Conservation (phyloP, 2,797 vertebrate species). For the Smutsia gigantea region DNA sequence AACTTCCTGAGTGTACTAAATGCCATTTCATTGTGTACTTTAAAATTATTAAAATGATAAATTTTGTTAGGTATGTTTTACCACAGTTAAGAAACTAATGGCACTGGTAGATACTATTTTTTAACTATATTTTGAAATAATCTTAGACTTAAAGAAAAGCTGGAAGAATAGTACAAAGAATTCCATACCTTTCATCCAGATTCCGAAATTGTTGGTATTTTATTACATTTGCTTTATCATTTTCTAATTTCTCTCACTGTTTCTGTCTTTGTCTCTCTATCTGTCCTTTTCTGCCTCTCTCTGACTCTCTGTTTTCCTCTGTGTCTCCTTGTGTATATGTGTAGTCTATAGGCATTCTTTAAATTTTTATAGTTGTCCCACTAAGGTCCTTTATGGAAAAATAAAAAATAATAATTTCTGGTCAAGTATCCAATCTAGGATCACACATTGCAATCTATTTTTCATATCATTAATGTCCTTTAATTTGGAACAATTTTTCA, state of each 20-base stretch:
- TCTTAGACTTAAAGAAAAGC: neutral
- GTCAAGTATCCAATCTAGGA: neutral
- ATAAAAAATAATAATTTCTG: neutral
- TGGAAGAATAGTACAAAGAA: neutral
- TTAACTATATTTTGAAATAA: slow-evolving; percentile 1
- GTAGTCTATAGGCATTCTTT: neutral
- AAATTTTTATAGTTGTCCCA: neutral
- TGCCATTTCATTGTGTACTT: neutral
- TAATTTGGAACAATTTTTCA: neutral
- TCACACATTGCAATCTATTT: neutral
- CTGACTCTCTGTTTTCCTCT: neutral
- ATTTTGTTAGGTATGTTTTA: neutral
- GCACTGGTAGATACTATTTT: neutral
- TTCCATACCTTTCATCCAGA: neutral
- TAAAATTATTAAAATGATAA: neutral
- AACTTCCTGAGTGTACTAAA: neutral
- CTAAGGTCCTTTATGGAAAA: neutral
- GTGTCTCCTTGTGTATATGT: neutral
- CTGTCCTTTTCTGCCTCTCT: neutral
- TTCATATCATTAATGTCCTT: neutral
- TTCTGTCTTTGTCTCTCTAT: neutral
- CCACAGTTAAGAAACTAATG: neutral
- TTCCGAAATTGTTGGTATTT: neutral
- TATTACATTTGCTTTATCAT: neutral
- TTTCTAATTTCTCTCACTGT: neutral